Evolutionary conservation across 2,113 vertebrate genomes (phyloP), one percentile per base, ranked within the genome.

Genomic region (Vanacampus margaritifer): DNA sequence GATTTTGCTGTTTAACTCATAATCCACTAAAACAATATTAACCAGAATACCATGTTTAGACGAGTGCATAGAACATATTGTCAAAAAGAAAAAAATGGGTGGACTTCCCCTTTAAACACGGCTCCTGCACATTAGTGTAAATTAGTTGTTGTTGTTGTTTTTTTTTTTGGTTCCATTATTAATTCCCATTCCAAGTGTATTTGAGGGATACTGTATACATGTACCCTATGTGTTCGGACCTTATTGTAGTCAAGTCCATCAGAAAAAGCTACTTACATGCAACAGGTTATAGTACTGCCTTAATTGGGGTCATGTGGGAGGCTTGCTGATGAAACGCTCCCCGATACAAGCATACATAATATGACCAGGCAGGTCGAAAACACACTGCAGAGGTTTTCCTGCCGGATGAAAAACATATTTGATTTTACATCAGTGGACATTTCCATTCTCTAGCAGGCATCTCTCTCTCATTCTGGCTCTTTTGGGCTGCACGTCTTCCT

Each of bases 361-460:
- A 23, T 10, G 28, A 39, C 54, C 56, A 43, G 36, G 61, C 50
- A 5, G 3, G 19, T 63, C n/a, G 28, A 36, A 72, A 50, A 41
- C 23, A 62, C 51, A 48, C 21, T 21, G 50, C 57, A 3, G 16
- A 57, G 56, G 48, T 58, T 64, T 39, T 66, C 2, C 73, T 60
- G 60, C 69, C 43, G 8, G 56, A 74, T 70, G 36, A 78, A 82
- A 76, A 82, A 37, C 58, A 48, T 65, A 59, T 79, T 72, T 77
- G 72, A 79, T 74, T 79, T 70, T 37, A 65, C 51, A 71, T 74
- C 59, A 65, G 64, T 36, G 75, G 82, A 66, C 71, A 51, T 71
- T 85, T 84, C 73, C 63, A 75, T 68, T 75, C 63, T 69, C 64
- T 23, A 64, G 67, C 80, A 72, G 60, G 59, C 64, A 48, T 61